Evolutionary conservation across 2,113 vertebrate genomes (phyloP).

Genomic region (Maccullochella peelii): DNA sequence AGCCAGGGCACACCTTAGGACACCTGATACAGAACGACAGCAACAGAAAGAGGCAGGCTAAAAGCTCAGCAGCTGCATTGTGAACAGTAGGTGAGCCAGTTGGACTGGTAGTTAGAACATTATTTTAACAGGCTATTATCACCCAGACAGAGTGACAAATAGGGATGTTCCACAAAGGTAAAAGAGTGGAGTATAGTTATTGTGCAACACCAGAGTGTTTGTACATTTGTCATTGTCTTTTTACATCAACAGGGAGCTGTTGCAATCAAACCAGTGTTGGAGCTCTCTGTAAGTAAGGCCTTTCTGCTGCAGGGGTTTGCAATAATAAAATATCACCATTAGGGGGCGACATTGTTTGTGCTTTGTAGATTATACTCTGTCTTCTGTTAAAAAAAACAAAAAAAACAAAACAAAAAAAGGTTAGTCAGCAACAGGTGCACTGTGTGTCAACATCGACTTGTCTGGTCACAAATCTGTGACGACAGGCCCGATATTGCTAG

Average conservation of each 20-base stretch:
- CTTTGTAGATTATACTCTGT: constrained; percentile 1
- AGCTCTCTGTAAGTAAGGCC: neutral
- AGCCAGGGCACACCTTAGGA: constrained; percentile 37
- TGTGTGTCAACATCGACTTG: constrained; percentile 49
- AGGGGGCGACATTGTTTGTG: constrained; percentile 69
- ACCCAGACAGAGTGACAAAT: constrained; percentile 27
- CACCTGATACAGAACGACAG: constrained; percentile 26
- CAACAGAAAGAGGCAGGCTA: neutral
- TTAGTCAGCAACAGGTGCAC: constrained; percentile 62
- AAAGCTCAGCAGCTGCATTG: neutral
- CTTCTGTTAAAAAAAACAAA: neutral
- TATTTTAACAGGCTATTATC: constrained; percentile 32
- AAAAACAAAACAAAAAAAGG: neutral
- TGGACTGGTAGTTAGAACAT: constrained; percentile 16
- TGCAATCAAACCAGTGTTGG: neutral
- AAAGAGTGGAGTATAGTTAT: constrained; percentile 7
- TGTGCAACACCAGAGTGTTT: constrained; percentile 11
- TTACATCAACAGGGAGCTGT: neutral
- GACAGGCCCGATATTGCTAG: constrained; percentile 30
- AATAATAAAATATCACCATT: constrained; percentile 23
- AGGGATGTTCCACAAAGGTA: constrained; percentile 21
- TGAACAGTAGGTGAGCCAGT: constrained; percentile 37
- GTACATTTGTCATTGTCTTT: constrained; percentile 1
- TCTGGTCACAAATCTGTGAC: constrained; percentile 51
- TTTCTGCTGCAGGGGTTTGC: constrained; percentile 16